A percentile compares a stretch with the other conserved stretches of the same genome.
Evolutionary conservation across 2,113 vertebrate species (phyloP).

Genomic region (Buteo buteo): DNA sequence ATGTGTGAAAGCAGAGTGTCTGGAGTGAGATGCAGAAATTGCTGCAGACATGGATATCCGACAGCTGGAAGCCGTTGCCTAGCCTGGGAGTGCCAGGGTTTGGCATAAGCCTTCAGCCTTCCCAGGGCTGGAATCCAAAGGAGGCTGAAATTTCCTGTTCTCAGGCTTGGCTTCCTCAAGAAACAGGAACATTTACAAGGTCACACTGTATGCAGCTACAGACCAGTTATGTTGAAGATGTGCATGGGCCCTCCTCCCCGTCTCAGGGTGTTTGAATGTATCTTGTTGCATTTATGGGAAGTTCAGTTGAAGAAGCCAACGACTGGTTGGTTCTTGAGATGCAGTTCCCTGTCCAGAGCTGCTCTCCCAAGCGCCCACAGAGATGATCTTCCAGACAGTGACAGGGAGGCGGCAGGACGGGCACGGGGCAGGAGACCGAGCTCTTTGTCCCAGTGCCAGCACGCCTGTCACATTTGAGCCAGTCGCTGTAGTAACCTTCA

Average conservation of each 20-base stretch:
- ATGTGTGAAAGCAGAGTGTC: neutral
- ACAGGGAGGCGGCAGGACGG: neutral
- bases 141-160: neutral
- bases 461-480: neutral
- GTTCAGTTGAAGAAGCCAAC: fast-evolving
- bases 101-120: neutral
- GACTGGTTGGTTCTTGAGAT: fast-evolving
- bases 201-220: fast-evolving
- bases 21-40: neutral
- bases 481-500: fast-evolving
- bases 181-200: neutral
- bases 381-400: neutral
- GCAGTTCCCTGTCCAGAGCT: neutral
- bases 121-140: neutral
- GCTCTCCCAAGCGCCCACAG: fast-evolving
- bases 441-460: neutral
- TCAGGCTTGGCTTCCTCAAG: neutral
- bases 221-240: fast-evolving
- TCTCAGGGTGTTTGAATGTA: neutral
- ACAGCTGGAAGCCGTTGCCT: neutral
- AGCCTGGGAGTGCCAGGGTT: neutral
- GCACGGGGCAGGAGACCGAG: neutral
- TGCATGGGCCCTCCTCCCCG: fast-evolving
- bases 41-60: fast-evolving
- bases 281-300: neutral